Base-by-base conservation (phyloP, 2,797 vertebrate genomes). In the Crocidura indochinensis region DNA sequence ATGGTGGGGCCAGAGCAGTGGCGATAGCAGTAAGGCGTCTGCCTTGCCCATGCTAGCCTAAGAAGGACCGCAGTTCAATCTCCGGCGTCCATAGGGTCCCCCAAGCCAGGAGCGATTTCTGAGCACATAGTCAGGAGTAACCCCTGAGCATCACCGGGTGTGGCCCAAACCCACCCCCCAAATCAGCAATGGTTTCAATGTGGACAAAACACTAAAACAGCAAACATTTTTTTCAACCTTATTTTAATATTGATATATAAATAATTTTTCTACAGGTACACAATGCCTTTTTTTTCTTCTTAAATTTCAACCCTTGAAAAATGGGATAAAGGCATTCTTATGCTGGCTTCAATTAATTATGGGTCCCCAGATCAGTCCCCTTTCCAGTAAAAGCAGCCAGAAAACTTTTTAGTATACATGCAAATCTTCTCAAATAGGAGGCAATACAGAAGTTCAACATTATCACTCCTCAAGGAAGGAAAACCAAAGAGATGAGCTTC, bases 271-370 rank as follows among this genome's bases (percentile, higher is more conserved):
- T 64, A 24, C 24, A 84, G n/a, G 74, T 44, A 24, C 15, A 87
- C 14, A 65, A 5, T 27, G 72, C 76, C 83, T 68, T 19, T 64
- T 75, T 11, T 4, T 53, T 88, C 76, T 53, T 88, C 76, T 83
- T 76, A 92, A 72, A 91, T 77, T 86, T 82, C 56, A 77, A 76
- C 38, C 49, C 20, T 73, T 64, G 10, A 27, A 60, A 87, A 49
- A 68, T 71, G 47, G 44, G 9, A 20, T 71, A 9, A 82, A 62
- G 8, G 19, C 24, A 60, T 68, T 93, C 56, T 64, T 77, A 60
- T 72, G 22, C 27, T 72, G 12, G 19, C 15, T 83, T 56, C 49
- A 38, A 77, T 29, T 26, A 4, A 69, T n/a, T 82, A 65, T 65
- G 22, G 46, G n/a, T 22, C 47, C 86, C 24, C 22, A 82, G 12